Conservation (phyloP, 2,888 invertebrate genomes). For the Troglohyphantes excavatus region DNA sequence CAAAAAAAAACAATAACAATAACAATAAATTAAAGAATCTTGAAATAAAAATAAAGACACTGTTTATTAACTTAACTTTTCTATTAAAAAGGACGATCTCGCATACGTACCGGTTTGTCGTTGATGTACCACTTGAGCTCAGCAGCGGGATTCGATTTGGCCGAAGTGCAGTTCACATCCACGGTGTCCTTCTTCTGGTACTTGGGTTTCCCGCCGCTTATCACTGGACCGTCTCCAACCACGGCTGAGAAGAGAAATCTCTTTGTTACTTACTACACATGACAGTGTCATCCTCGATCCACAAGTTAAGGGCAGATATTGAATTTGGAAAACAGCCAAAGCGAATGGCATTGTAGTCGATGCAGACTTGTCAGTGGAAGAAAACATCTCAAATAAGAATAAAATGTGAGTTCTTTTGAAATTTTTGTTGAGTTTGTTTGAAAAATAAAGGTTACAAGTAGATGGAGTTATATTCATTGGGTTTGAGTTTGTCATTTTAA, state of each 20-base stretch:
- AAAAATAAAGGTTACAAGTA: background rate
- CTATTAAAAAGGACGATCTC: background rate
- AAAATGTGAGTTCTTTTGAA: background rate
- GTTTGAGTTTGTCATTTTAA: no score
- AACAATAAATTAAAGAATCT: no score
- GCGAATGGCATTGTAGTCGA: background rate
- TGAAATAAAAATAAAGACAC: no score
- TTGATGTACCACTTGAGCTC: slow-evolving; percentile 82
- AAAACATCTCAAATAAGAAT: background rate
- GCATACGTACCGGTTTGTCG: slow-evolving; percentile 65
- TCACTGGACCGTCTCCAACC: slow-evolving; percentile 79
- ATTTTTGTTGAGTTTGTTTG: background rate
- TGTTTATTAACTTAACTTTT: background rate
- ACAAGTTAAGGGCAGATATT: background rate
- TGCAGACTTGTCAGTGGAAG: background rate
- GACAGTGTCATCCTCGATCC: background rate
- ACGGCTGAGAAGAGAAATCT: slow-evolving; percentile 48
- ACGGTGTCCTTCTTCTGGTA: slow-evolving; percentile 80
- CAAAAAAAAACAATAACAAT: no score
- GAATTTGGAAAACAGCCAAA: background rate
- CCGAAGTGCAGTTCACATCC: slow-evolving; percentile 82
- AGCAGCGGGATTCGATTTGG: slow-evolving; percentile 82
- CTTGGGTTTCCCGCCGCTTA: slow-evolving; percentile 78
- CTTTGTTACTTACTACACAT: background rate
- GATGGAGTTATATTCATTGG: background rate